Evolutionary conservation across 1,140 invertebrate species (phyloP).

Genomic region (Drosophila pruinosa): DNA sequence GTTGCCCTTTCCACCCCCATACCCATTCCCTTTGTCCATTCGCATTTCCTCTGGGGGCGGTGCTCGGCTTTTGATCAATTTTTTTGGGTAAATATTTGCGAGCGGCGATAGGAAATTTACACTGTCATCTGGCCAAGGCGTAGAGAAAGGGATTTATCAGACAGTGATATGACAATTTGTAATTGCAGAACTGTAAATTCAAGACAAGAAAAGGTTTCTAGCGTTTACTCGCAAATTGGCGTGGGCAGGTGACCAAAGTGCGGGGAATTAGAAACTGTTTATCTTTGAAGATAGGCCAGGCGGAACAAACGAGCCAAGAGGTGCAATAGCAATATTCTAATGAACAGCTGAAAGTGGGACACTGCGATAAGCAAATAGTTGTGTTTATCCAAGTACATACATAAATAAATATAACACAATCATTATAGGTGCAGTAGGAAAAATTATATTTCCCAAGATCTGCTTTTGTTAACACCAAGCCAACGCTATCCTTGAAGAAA

Average conservation of each 20-base stretch:
- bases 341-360: slow-evolving; percentile 55
- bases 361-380: slow-evolving; percentile 8
- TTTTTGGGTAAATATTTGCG: slow-evolving; percentile 64
- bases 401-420: neutral
- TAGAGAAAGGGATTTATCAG: slow-evolving; percentile 44
- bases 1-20: neutral
- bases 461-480: too few relatives aligned
- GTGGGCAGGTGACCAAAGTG: slow-evolving; percentile 50
- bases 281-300: slow-evolving; percentile 37
- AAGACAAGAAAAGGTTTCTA: slow-evolving; percentile 26
- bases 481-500: too few relatives aligned
- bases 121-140: slow-evolving; percentile 39
- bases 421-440: neutral
- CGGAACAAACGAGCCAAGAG: slow-evolving; percentile 31
- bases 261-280: slow-evolving; percentile 18
- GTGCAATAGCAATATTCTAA: slow-evolving; percentile 35
- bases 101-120: slow-evolving; percentile 45
- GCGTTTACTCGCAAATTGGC: slow-evolving; percentile 67
- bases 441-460: neutral
- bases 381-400: neutral
- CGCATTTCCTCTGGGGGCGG: slow-evolving; percentile 14
- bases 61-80: slow-evolving; percentile 61
- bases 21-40: neutral
- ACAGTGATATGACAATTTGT: slow-evolving; percentile 54
- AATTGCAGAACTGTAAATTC: slow-evolving; percentile 30